phyloP scores from a whole-genome alignment of 2,797 vertebrate species.

The Phaenicophaeus curvirostris region DNA sequence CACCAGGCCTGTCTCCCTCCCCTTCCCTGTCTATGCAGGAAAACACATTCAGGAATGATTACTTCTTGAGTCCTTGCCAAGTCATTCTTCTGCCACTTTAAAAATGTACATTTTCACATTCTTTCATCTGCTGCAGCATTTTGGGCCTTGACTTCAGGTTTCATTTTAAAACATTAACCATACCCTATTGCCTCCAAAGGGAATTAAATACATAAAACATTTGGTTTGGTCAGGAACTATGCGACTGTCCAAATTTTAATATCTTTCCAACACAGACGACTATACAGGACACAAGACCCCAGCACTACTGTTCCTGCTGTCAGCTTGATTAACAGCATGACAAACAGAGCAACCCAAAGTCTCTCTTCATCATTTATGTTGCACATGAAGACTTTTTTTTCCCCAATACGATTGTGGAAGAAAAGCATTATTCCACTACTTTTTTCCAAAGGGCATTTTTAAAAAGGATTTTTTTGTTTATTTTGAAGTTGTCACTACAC shows the following conservation, averaged over 20 bases:
- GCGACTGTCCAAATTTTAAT: background rate
- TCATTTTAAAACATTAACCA: background rate
- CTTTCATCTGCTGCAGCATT: background rate
- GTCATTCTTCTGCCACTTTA: background rate
- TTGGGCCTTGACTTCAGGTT: background rate
- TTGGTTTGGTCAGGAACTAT: background rate
- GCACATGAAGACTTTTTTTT: background rate
- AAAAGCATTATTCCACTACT: background rate
- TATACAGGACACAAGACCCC: background rate
- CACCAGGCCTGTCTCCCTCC: background rate
- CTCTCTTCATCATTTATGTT: fast-evolving
- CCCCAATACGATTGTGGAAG: background rate
- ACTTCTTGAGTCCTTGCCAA: background rate
- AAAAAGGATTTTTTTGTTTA: background rate
- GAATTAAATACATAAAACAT: background rate
- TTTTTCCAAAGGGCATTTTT: background rate
- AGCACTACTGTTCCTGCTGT: background rate
- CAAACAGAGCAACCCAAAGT: background rate
- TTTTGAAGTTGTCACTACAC: background rate
- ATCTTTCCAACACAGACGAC: background rate
- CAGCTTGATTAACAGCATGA: background rate
- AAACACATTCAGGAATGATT: background rate
- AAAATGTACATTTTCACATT: background rate
- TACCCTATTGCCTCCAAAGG: background rate
- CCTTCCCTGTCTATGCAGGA: background rate